Evolutionary conservation across 2,113 vertebrate species (phyloP), one percentile per base, ranked within the genome.

Genomic region (Rynchops niger): DNA sequence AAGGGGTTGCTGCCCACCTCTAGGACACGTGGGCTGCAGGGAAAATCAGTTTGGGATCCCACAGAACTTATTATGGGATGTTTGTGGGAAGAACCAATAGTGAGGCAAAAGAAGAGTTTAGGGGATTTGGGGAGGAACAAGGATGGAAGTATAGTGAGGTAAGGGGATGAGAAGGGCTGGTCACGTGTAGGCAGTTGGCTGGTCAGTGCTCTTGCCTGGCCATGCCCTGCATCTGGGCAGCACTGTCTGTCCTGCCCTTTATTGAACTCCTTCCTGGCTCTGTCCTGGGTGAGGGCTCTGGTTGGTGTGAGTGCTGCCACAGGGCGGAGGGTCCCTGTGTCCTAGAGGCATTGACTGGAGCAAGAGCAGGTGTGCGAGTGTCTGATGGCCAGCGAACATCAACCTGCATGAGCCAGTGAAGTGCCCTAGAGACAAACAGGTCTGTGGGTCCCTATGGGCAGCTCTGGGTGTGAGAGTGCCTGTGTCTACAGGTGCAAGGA

Each of bases 151-250:
- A 16, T 0, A 70, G 70, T 16, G 29, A 5, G 22, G 3, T 32
- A 22, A 42, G 32, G 42, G 49, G 9, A 27, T 11, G 15, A 34
- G 50, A 70, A 56, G 36, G 40, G 7, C 12, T 2, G 3, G 18
- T 27, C 1, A 1, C 1, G 0, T 12, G 21, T 8, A 29, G 25
- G 17, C 25, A 26, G 29, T 36, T n/a, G 67, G 34, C 20, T 52
- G 36, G 13, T 38, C 34, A 30, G 6, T 43, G 27, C 1, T 2
- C 34, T 67, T 59, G 61, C 50, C 38, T 47, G 22, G 29, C 38
- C 3, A 2, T 59, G 27, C 9, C 20, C 27, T 11, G 10, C 12
- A 14, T 12, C 53, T 53, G 15, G 22, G n/a, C n/a, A 20, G 53
- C 0, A 1, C 43, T 1, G 1, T 26, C 45, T 62, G n/a, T 69